Base-by-base conservation (phyloP, 2,113 vertebrate genomes). In the Lepisosteus oculatus region DNA sequence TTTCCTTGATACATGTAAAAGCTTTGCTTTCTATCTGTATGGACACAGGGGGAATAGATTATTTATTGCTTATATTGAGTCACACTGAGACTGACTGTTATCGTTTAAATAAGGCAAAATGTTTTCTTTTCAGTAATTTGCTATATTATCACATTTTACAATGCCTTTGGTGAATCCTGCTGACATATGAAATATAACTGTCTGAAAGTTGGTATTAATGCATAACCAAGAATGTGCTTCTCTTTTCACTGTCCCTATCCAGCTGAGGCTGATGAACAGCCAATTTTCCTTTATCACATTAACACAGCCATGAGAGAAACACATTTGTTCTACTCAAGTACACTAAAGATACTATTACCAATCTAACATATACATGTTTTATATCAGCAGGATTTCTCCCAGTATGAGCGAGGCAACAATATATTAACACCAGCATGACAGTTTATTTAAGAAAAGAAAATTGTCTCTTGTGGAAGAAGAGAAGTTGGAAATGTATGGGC, bases 391-490 rank as follows among this genome's bases (percentile, higher is more conserved):
- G 93, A 95, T 95, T 82, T 92, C 94, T 94, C 92, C 75, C 85
- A 93, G 93, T 93, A 93, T 91, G 93, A 93, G 90, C 87, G 87
- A 94, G 91, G 92, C 90, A 91, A 93, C 95, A 93, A 99, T 99
- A 98, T 97, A 98, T 99, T 98, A 99, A 95, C 93, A 95, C 95
- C 93, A 94, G 94, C 94, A 94, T 99, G 97, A 99, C 97, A 99
- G 96, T 98, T 98, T 99, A 98, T 99, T 99, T 99, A 98, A 98
- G 96, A 97, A 98, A 97, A 97, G 97, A 98, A 99, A 98, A 99
- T 98, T 99, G 97, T 98, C 95, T 97, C 93, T 29, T 90, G 90
- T 92, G 95, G 95, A 94, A 92, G 94, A 90, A 76, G 74, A 90
- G 92, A 90, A 91, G 93, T 91, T 90, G 89, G 89, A 94, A 92